Base-by-base conservation (phyloP, 2,797 vertebrate genomes). In the Sebastes nivosus region DNA sequence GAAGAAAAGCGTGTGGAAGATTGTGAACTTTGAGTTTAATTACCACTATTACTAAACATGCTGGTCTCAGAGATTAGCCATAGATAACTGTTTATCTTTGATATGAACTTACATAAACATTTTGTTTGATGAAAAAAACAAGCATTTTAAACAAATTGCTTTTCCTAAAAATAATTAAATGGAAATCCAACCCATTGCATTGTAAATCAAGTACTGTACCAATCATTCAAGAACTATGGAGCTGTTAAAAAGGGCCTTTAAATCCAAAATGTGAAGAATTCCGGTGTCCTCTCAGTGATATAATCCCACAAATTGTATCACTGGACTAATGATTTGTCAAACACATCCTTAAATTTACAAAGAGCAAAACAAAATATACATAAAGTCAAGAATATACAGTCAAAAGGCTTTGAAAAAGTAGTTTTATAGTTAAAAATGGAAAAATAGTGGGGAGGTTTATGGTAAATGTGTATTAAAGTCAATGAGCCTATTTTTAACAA, bases 11-110 rank as follows among this genome's bases (percentile, higher is more conserved):
- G 14, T 55, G 8, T 55, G 14, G 6, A 38, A 57, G 10, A 18
- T 60, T 75, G 18, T 75, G 18, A 74, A 60, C 7, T 27, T 67
- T 46, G 30, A 75, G 8, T 75, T 84, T 34, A 74, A 20, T 69
- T 67, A 20, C n/a, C 11, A 66, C 38, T 14, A 68, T 12, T 30
- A 46, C 20, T 11, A 30, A 24, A 54, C 16, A 54, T 72, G 66
- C 16, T 27, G 6, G n/a, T 69, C 22, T 54, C 6, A 46, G 63
- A 36, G 58, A 30, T 58, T 52, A 34, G 9, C 20, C 3, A 24
- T 36, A 61, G 6, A 36, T 58, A 30, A 64, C 10, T 14, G 14
- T 79, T 50, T 59, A 24, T 71, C 24, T 67, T 68, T 72, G 3
- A 55, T 24, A 67, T 66, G 8, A 63, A 46, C 18, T 42, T 75